Conservation (phyloP, 2,888 invertebrate genomes). For the Cryptosula pallasiana region DNA sequence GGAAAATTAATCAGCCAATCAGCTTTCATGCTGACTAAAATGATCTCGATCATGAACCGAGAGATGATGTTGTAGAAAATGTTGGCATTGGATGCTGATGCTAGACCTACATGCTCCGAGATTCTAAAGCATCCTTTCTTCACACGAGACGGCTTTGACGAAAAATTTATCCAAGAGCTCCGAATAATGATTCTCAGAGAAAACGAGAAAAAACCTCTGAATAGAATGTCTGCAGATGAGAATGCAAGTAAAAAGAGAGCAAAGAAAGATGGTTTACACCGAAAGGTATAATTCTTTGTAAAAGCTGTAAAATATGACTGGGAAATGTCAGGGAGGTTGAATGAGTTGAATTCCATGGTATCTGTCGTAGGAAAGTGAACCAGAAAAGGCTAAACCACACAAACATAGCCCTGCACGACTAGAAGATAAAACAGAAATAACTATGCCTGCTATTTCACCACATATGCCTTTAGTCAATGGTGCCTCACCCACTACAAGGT, state of each 20-base stretch:
- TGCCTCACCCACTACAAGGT: neutral
- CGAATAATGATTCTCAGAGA: slow-evolving; percentile 40
- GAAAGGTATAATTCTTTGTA: too few species aligned
- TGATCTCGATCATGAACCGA: too few species aligned
- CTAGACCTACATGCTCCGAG: slow-evolving; percentile 48
- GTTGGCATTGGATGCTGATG: slow-evolving; percentile 47
- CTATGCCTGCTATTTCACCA: slow-evolving; percentile 14
- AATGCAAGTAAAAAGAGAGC: neutral
- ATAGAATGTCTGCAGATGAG: neutral
- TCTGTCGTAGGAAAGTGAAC: neutral
- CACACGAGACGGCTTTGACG: slow-evolving; percentile 44
- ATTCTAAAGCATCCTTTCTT: slow-evolving; percentile 49
- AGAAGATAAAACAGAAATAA: neutral
- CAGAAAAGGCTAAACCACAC: neutral
- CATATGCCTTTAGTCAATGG: slow-evolving; percentile 10
- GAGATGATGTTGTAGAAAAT: slow-evolving; percentile 44
- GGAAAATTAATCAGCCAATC: too few species aligned
- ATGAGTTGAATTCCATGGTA: too few species aligned
- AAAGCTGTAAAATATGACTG: too few species aligned
- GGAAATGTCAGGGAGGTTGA: too few species aligned
- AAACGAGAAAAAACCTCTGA: slow-evolving; percentile 30
- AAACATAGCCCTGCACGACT: neutral
- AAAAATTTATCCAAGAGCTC: slow-evolving; percentile 43
- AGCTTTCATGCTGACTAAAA: too few species aligned
- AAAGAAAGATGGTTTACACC: slow-evolving; percentile 9